A percentile compares a stretch with the other conserved stretches of the same genome.
Evolutionary conservation across 2,888 invertebrate species (phyloP).

Genomic region (Leptinotarsa peninsularis): DNA sequence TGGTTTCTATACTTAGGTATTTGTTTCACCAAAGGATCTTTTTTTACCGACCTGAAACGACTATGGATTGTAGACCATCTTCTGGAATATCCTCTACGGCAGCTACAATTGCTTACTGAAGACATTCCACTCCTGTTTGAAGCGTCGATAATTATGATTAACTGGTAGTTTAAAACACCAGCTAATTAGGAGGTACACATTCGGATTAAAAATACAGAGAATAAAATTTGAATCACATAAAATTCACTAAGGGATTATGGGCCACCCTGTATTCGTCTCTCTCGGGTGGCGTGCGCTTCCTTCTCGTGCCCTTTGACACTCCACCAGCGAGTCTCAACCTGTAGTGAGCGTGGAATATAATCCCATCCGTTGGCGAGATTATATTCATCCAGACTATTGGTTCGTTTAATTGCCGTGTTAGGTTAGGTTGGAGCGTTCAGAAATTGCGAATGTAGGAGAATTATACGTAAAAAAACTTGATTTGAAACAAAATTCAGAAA

Average conservation of each 20-base stretch:
- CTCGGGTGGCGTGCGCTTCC: conserved; percentile 41
- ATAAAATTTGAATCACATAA: no score
- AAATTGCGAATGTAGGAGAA: background rate
- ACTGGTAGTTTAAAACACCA: no score
- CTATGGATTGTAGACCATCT: no score
- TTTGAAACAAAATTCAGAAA: background rate
- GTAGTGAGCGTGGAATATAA: conserved; percentile 34
- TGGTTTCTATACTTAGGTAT: no score
- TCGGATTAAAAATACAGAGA: no score
- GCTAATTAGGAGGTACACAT: no score
- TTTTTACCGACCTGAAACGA: no score
- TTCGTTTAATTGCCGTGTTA: conserved; percentile 60
- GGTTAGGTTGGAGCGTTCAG: conserved; percentile 22
- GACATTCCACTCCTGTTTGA: no score
- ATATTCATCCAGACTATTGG: conserved; percentile 61
- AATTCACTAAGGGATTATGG: background rate
- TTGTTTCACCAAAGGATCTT: no score
- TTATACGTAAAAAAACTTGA: background rate
- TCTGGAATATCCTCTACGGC: no score
- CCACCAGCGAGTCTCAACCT: conserved; percentile 19
- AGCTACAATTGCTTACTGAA: no score
- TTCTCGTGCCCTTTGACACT: conserved; percentile 25
- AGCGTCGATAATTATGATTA: no score
- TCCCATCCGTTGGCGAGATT: conserved; percentile 61
- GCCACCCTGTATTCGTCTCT: conserved; percentile 36